Base-by-base conservation (phyloP, 1,140 invertebrate species). In the Aphelinus atriplicis region DNA sequence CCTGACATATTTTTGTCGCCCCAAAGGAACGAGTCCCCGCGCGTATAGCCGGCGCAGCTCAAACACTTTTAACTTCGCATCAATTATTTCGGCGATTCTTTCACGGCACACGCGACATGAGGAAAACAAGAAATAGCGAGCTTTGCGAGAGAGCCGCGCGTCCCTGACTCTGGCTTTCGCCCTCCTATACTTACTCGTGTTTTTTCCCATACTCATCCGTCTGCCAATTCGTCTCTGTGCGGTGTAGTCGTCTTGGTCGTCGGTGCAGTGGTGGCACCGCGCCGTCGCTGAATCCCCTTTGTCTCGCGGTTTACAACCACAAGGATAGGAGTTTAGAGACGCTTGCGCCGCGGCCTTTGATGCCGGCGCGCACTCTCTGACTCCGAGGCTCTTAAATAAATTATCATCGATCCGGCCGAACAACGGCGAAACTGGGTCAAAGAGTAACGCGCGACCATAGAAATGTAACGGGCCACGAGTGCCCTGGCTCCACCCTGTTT, bases 331-430 rank as follows among this genome's bases (percentile, higher is more conserved):
- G 51, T 62, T 68, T 69, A 56, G 42, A 64, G 61, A 55, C 69
- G 46, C 46, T 63, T 50, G 73, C 53, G 45, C 3, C 26, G 64
- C 26, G 53, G 57, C 6, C 58, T 64, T 70, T 75, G 66, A 64
- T 50, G 53, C 47, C 9, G 42, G 51, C 26, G 7, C 10, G 50
- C 26, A 26, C 0, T 26, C 46, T 63, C 42, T 42, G 46, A 57
- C 53, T 70, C 57, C 4, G 53, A 63, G 9, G 60, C 60, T 70
- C 53, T 72, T 72, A 76, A 67, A 66, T 60, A 66, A 72, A 71
- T 72, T 71, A 76, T 72, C 64, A 67, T 72, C 63, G 62, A 71
- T 51, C 68, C 26, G 6, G 9, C 1, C 2, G 26, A 58, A 45
- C 2, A n/a, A 1, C 9, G 48, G n/a, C 26, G 45, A 60, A 71